Base-by-base conservation (phyloP, 1,140 invertebrate genomes). In the Vanessa atalanta region DNA sequence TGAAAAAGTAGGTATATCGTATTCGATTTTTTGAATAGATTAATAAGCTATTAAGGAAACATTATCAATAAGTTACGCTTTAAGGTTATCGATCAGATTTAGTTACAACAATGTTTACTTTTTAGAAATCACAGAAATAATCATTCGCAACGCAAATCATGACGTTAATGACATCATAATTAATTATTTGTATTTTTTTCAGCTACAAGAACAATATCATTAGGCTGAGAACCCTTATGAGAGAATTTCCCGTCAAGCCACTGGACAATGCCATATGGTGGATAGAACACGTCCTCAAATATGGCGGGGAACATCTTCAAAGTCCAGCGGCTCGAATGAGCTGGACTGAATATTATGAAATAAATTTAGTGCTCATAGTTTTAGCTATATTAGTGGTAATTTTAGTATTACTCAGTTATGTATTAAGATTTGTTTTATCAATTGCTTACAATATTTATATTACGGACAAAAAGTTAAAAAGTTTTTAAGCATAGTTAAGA, bases 311-410 rank as follows among this genome's bases (percentile, higher is more conserved):
- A 20, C 73, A 75, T 16, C 69, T 75, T 0, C 13, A 31, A 26
- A 14, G 61, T n/a, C 63, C 73, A 50, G 63, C 73, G 0, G 47
- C 48, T 13, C 8, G 43, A 11, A 47, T 75, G 16, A 50, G 64
- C 4, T 75, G 63, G 73, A 67, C 71, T 31, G 73, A 85, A 65
- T 85, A 84, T 50, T 80, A 82, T 51, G 77, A 81, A 72, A 4
- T 78, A 13, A 65, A 75, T 37, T 47, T 78, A n/a, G 37, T 78
- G 5, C 47, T 70, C 3, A n/a, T 15, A 53, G n/a, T 8, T n/a
- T 53, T n/a, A 53, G 50, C 50, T 8, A 53, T 53, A n/a, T 15
- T 16, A 53, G 5, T 53, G 6, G 15, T 14, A 13, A 64, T 68
- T 50, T 64, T 73, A 68, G 48, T n/a, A 26, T 3, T 64, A 14